Evolutionary conservation across 2,888 invertebrate species (phyloP), one percentile per base, ranked within the genome.

Genomic region (Nycteola revayana): DNA sequence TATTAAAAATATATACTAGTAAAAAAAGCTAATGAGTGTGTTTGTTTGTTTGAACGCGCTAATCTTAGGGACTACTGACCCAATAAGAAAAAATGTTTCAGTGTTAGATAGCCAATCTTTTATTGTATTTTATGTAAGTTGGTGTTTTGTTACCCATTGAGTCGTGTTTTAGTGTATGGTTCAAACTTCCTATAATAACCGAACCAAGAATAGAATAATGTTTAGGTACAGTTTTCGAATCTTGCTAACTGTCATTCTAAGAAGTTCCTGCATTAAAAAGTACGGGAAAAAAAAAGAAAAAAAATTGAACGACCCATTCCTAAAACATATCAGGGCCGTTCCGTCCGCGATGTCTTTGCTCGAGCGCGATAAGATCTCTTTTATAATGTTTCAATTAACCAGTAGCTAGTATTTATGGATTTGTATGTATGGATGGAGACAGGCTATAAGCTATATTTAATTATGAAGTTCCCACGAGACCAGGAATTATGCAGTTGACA

Each of bases 301-400:
- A 65, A 60, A 56, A 61, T 42, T 40, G 51, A 54, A 54, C 55
- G 53, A 49, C 56, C 60, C 63, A 66, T 75, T 74, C 73, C 68
- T 64, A 72, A 75, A 72, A 74, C 67, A 66, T 54, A 61, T 54
- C 41, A 44, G 55, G 53, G 59, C 59, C 58, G 71, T 59, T 58
- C 63, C 58, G 58, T 46, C 39, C 62, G 76, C 80, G 78, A 78
- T 73, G 71, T 71, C 80, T 80, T 79, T 79, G 71, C 61, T 49
- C 57, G 39, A 40, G 36, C 54, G 56, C 48, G 83, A 86, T 86
- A 86, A 84, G 69, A 85, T 86, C 84, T 72, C 57, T 51, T 73
- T 80, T 76, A 86, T 84, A 84, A 87, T 85, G 86, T 87, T 82
- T 87, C 86, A 87, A 86, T 87, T 87, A 87, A 86, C 79, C 86